A percentile compares a stretch with the other conserved stretches of the same genome.
These are phyloP conservation scores for Drosophila kurseongensis DNA, from an alignment of 1,140 invertebrate genomes.

Conservation along the genomic window DNA sequence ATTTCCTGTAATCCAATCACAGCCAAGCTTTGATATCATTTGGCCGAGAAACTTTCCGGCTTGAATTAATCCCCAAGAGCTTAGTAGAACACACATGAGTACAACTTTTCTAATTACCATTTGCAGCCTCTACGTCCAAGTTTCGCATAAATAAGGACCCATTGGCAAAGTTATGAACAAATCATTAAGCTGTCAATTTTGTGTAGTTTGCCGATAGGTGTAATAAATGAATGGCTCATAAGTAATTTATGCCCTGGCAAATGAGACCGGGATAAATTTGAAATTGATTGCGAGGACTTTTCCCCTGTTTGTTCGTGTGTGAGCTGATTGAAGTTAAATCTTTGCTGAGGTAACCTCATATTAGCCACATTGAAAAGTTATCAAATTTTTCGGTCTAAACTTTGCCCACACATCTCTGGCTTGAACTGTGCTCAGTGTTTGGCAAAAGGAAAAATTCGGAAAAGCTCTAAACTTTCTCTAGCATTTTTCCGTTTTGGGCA, in stretches of 20 bases:
- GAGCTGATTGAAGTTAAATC: constrained; percentile 25
- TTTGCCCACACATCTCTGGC: constrained; percentile 4
- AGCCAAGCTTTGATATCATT: constrained; percentile 24
- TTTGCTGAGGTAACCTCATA: constrained; percentile 18
- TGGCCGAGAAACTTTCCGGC: constrained; percentile 30
- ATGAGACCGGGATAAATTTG: constrained; percentile 40
- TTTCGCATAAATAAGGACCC: constrained; percentile 58
- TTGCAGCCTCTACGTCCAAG: constrained; percentile 16
- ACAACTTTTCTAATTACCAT: constrained; percentile 48
- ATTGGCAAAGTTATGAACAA: constrained; percentile 68
- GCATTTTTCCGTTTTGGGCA: constrained; percentile 24
- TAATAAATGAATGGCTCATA: constrained; percentile 62
- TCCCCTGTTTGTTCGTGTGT: constrained; percentile 2
- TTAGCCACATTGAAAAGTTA: constrained; percentile 22
- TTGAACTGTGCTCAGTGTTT: background rate
- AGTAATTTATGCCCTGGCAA: constrained; percentile 53
- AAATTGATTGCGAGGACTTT: constrained; percentile 51
- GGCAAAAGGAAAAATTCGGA: background rate
- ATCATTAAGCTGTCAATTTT: constrained; percentile 73
- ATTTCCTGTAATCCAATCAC: constrained; percentile 17
- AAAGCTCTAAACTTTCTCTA: constrained; percentile 20
- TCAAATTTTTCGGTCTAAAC: constrained; percentile 13
- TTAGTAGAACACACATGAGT: constrained; percentile 14
- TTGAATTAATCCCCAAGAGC: constrained; percentile 34
- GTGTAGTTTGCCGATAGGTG: constrained; percentile 50